These are phyloP conservation scores for Taenaris catops DNA, from an alignment of 2,888 invertebrate genomes.

Conservation along the genomic window DNA sequence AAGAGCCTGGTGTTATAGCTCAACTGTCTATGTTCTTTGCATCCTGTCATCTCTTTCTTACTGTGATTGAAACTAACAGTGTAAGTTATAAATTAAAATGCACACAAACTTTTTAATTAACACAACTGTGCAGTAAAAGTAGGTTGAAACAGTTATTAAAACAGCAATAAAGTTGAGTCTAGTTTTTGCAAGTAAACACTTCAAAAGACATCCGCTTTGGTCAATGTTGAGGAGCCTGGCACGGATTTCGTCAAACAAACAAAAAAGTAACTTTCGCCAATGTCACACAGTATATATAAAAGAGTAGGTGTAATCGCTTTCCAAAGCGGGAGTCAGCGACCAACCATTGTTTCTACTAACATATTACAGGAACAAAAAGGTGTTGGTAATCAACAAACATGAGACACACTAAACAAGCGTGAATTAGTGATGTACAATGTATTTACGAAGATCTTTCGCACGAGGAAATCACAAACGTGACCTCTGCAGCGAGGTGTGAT, in stretches of 20 bases:
- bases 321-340: constrained; percentile 54
- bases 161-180: constrained; percentile 8
- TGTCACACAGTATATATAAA: constrained; percentile 40
- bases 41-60: no score
- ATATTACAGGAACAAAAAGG: constrained; percentile 54
- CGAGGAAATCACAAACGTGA: no score
- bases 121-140: neutral
- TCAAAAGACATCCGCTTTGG: constrained; percentile 27
- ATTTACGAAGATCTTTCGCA: no score
- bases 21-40: no score
- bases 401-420: constrained; percentile 16
- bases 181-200: constrained; percentile 6
- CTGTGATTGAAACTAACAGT: no score
- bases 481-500: no score
- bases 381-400: constrained; percentile 35
- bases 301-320: constrained; percentile 49
- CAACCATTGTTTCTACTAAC: constrained; percentile 64
- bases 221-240: constrained; percentile 44
- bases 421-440: no score
- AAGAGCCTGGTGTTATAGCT: no score
- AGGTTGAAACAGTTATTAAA: constrained; percentile 6
- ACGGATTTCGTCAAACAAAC: constrained; percentile 46
- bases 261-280: constrained; percentile 59
- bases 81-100: no score
- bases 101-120: no score